phyloP scores from a whole-genome alignment of 1,140 invertebrate species.

The Oryctes rhinoceros region DNA sequence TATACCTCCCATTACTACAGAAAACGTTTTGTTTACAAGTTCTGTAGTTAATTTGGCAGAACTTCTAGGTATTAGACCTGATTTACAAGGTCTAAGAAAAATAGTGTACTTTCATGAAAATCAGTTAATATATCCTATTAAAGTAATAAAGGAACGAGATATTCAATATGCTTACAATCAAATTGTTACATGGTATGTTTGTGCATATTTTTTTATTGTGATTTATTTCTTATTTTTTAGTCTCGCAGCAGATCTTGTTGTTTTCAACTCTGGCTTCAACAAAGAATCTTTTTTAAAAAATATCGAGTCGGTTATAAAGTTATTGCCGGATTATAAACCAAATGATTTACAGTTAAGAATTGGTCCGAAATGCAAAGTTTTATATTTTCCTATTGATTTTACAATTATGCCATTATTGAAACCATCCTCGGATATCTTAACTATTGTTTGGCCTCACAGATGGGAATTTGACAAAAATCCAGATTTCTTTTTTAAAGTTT shows the following conservation, averaged over 20 bases:
- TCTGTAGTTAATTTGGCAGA: constrained; percentile 79
- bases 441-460: constrained; percentile 79
- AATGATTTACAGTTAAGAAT: constrained; percentile 68
- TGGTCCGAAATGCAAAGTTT: constrained; percentile 69
- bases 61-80: constrained; percentile 72
- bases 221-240: constrained; percentile 61
- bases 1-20: constrained; percentile 67
- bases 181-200: constrained; percentile 72
- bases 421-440: constrained; percentile 55
- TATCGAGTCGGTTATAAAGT: constrained; percentile 71
- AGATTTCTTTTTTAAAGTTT: constrained; percentile 68
- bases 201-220: constrained; percentile 26
- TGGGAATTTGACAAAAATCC: constrained; percentile 86
- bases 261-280: constrained; percentile 81
- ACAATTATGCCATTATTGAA: constrained; percentile 48
- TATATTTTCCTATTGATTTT: constrained; percentile 74
- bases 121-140: constrained; percentile 77
- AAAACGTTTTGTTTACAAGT: constrained; percentile 71
- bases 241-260: constrained; percentile 73
- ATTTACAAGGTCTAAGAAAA: constrained; percentile 69
- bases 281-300: constrained; percentile 71
- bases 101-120: constrained; percentile 85
- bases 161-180: constrained; percentile 84
- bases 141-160: constrained; percentile 73
- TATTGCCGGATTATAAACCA: constrained; percentile 71